phyloP scores from a whole-genome alignment of 2,113 vertebrate genomes.

The Labrus mixtus region DNA sequence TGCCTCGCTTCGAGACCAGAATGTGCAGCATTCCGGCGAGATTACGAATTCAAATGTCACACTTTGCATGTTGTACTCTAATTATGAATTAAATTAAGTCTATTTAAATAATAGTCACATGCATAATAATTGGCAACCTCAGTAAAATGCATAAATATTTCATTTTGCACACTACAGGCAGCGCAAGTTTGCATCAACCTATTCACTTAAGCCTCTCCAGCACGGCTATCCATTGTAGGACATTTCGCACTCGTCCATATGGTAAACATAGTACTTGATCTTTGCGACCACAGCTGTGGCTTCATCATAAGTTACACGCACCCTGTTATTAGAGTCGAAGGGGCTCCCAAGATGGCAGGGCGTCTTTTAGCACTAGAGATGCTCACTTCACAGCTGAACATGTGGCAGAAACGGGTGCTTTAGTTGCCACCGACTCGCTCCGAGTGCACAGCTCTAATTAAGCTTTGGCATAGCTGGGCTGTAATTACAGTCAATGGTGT shows the following conservation, averaged over 20 bases:
- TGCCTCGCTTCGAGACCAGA: conserved; percentile 11
- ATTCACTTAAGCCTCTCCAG: neutral
- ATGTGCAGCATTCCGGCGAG: conserved; percentile 18
- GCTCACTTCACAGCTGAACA: conserved; percentile 31
- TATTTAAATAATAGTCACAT: conserved; percentile 54
- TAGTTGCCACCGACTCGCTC: conserved; percentile 26
- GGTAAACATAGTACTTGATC: neutral
- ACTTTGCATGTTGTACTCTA: conserved; percentile 50
- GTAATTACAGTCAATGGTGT: conserved; percentile 55
- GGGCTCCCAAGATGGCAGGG: conserved; percentile 10
- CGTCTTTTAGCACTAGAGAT: neutral
- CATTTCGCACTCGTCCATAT: conserved; percentile 8
- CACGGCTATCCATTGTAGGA: neutral
- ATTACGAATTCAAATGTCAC: conserved; percentile 67
- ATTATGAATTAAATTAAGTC: conserved; percentile 58
- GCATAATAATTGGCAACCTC: conserved; percentile 47
- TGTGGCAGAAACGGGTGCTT: conserved; percentile 33
- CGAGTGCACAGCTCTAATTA: conserved; percentile 51
- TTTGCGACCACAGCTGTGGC: conserved; percentile 1
- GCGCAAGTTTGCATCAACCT: neutral
- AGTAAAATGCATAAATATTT: neutral
- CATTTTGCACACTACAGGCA: neutral
- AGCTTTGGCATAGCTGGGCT: conserved; percentile 10
- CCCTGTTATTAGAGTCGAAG: conserved; percentile 34
- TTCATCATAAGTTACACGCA: conserved; percentile 16